Evolutionary conservation across 2,113 vertebrate species (phyloP).

Genomic region (Lichenostomus cassidix): DNA sequence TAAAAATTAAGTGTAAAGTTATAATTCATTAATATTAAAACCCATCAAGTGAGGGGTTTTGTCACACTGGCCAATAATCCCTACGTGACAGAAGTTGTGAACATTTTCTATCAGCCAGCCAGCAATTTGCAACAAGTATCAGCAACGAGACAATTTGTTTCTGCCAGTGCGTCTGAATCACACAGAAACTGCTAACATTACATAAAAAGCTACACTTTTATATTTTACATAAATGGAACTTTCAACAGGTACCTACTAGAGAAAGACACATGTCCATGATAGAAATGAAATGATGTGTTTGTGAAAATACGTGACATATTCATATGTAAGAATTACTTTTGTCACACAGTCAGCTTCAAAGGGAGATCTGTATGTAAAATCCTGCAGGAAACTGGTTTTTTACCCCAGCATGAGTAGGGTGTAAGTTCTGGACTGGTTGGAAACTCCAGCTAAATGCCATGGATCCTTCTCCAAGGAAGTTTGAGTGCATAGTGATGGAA

Average conservation of each 20-base stretch:
- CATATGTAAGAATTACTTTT: not conserved
- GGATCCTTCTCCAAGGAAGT: not conserved
- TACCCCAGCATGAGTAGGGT: fast-evolving
- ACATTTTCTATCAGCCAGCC: not conserved
- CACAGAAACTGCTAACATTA: not conserved
- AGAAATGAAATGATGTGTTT: not conserved
- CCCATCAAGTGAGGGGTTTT: not conserved
- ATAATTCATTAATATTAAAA: not conserved
- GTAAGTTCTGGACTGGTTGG: fast-evolving
- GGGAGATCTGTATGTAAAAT: not conserved
- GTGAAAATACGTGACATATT: not conserved
- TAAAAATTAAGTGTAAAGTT: not conserved
- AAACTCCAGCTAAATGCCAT: not conserved
- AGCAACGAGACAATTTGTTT: not conserved
- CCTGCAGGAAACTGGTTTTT: not conserved
- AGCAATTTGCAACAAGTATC: not conserved
- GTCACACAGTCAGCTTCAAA: not conserved
- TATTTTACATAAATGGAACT: not conserved
- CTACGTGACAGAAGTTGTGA: not conserved
- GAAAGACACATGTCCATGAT: not conserved
- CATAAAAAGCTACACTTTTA: not conserved
- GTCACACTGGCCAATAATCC: not conserved
- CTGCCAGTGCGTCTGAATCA: not conserved
- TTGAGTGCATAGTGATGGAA: not conserved
- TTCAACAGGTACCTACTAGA: not conserved